Base-by-base conservation (phyloP, 2,888 invertebrate species). In the Leptothorax acervorum region DNA sequence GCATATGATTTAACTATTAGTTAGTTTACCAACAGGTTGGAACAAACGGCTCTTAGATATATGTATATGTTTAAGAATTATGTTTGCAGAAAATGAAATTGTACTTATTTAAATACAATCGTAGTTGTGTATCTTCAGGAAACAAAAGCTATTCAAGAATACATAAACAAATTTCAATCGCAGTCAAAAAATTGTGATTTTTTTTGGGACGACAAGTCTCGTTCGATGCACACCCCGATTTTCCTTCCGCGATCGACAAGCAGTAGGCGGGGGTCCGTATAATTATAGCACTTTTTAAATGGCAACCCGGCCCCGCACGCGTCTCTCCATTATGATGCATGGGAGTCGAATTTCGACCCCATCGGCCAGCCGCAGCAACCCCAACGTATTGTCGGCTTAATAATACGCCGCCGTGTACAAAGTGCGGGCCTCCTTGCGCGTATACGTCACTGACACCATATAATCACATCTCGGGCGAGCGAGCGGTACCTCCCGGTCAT, bases 281-380 rank as follows among this genome's bases (percentile, higher is more conserved):
- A 94, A 94, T 93, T 94, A 93, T 92, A 92, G 92, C 89, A 91
- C 90, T 93, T 92, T 93, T 94, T 92, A 92, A 94, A 86, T 86
- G 90, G 90, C 91, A 91, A 92, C 86, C 86, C 89, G 89, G 89
- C 88, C 90, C 92, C 89, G 92, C 93, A 93, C 93, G 94, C 92
- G 93, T 92, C 91, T 91, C 91, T 88, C 93, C 92, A 93, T 94
- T 93, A 93, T 93, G 91, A 93, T 93, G 93, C 92, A 93, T 92
- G 93, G 93, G 95, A 94, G 93, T 94, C 93, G 93, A 93, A 94
- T 95, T 94, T 93, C 94, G 93, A 94, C 93, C 94, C 94, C 93
- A 92, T 90, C 87, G 92, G 92, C 91, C 91, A 91, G 93, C 94
- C 94, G 88, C 94, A 93, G 85, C 87, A 86, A 91, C 92, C 92